Evolutionary conservation across 2,888 invertebrate genomes (phyloP), one percentile per base, ranked within the genome.

Genomic region (Acheta domesticus): DNA sequence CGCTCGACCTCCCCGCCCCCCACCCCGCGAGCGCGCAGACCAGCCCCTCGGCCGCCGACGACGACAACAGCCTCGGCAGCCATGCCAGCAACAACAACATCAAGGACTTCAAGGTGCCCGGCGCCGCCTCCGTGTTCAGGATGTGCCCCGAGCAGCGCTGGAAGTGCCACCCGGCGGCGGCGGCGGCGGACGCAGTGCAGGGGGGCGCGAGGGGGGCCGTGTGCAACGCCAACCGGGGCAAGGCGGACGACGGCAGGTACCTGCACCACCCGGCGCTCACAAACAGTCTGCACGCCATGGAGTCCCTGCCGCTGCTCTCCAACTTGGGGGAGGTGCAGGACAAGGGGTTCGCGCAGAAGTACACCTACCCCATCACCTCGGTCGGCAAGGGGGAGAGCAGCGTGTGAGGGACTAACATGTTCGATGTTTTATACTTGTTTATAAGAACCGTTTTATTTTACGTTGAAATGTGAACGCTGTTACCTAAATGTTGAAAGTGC

Each of bases 331-430:
- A 81, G 16, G 79, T 79, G 49, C 81, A 78, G 20, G 80, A 81
- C 20, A 80, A 78, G 20, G 77, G 74, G 49, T 48, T 74, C 20
- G 49, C 49, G 16, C 80, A 81, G 73, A 83, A 82, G 21, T 82
- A 82, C 80, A 79, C 79, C 23, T 82, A 80, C 78, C 80, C 82
- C 62, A 80, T 83, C 49, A 81, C 81, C 23, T 80, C 82, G n/a
- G 80, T 83, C 75, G 81, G 82, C 12, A 82, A 82, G 50, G 83
- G 83, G 19, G 83, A 83, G 79, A 83, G 83, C 79, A 83, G 83
- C 78, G 83, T 83, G 49, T 83, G 79, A 81, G 36, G 12, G 21
- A 48, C 21, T n/a, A 77, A 49, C 11, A 74, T n/a, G n/a, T 36
- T 62, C n/a, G 11, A 14, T n/a, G 62, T 62, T 62, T 62, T 62